Evolutionary conservation across 2,113 vertebrate species (phyloP), one percentile per base, ranked within the genome.

Genomic region (Varanus komodoensis): DNA sequence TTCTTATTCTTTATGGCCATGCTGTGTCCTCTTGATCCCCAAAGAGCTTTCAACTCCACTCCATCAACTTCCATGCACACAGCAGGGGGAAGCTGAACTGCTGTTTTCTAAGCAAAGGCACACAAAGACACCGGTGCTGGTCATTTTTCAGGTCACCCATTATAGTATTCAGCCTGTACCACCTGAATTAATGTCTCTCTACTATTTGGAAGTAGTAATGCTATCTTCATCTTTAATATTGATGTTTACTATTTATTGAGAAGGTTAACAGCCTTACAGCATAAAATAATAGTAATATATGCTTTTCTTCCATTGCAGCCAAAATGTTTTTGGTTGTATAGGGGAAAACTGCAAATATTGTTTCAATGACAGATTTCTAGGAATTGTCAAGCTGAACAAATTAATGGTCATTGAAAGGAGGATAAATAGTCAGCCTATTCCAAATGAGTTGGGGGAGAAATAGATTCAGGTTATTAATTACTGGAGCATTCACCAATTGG

Each of bases 11-110:
- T 77, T 91, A 89, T 77, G 89, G 92, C 75, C 90, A 89, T 50
- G 73, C 83, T 84, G 89, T 87, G 68, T 90, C 93, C 81, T 82
- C 78, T 93, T 38, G 64, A 95, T 94, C 92, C 90, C 90, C 92
- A 90, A 67, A 95, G 91, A 94, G 86, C 89, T 90, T 91, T 93
- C 90, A 89, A 73, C 93, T 95, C 87, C 90, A 90, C 92, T 92
- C 77, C 78, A 88, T 79, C 87, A 93, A 87, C 84, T 95, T 87
- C 23, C 79, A 92, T 82, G 77, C 71, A 93, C 89, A 87, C 57
- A 64, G 71, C 52, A 94, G 89, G 91, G 87, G 90, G 92, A 91
- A 88, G 68, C 52, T 90, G 61, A 92, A 84, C 92, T 92, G 92
- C 87, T 90, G 34, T 93, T 95, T 96, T 90, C 92, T 34, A 85